Evolutionary conservation across 2,888 invertebrate species (phyloP).

Genomic region (Torymus tubicola): DNA sequence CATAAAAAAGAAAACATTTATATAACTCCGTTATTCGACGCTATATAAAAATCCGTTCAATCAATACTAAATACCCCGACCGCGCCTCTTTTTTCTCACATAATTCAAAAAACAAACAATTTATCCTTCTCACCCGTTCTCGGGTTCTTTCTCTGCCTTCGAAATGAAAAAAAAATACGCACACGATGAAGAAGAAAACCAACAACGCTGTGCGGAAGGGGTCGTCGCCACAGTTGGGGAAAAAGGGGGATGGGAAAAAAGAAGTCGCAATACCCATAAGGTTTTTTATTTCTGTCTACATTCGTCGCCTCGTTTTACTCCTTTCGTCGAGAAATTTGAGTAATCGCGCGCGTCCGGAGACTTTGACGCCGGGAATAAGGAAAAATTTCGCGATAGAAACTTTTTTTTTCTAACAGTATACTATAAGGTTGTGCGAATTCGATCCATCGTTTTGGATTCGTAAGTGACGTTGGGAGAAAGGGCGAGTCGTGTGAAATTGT

Average conservation of each 20-base stretch:
- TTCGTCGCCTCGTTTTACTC: slow-evolving; percentile 63
- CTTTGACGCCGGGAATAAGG: slow-evolving; percentile 56
- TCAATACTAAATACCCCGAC: neutral
- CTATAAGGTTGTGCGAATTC: slow-evolving; percentile 28
- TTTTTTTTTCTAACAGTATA: neutral
- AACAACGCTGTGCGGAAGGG: slow-evolving; percentile 22
- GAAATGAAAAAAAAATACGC: neutral
- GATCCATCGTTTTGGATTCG: slow-evolving; percentile 38
- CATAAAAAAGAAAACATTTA: too few relatives aligned
- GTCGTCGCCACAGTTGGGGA: slow-evolving; percentile 2
- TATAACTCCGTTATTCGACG: too few relatives aligned
- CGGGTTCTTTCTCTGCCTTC: neutral
- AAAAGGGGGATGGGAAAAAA: too few relatives aligned
- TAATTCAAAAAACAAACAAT: slow-evolving; percentile 15
- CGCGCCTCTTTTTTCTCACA: slow-evolving; percentile 5
- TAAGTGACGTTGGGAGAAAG: too few relatives aligned
- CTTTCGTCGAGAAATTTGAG: slow-evolving; percentile 70
- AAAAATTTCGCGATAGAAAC: slow-evolving; percentile 31
- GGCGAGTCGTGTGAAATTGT: too few relatives aligned
- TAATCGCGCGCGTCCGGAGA: slow-evolving; percentile 61
- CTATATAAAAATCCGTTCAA: too few relatives aligned
- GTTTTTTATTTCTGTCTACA: too few relatives aligned
- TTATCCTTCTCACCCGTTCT: neutral
- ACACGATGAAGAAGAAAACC: slow-evolving; percentile 12
- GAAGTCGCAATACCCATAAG: too few relatives aligned